Evolutionary conservation across 53 echinoderm and acorn worm genomes (phyloP).

Genomic region (Luidia sarsii): DNA sequence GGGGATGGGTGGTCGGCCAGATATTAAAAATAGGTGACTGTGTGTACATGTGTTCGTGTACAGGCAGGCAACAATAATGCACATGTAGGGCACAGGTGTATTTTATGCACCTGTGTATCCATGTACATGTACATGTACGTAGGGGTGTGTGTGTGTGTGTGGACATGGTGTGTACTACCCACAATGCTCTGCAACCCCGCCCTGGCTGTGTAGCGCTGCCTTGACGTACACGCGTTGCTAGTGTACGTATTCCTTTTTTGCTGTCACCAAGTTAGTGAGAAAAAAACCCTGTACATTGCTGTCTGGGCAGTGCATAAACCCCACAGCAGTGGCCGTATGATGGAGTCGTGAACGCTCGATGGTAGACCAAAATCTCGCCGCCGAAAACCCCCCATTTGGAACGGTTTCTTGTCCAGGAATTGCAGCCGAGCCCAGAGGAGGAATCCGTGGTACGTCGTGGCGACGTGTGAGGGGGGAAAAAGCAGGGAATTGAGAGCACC

Average conservation of each 20-base stretch:
- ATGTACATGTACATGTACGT: conserved; percentile 1
- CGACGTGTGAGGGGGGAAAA: conserved; percentile 51
- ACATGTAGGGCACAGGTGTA: neutral
- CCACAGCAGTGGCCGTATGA: conserved; percentile 23
- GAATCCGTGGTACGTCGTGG: conserved; percentile 49
- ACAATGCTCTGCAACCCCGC: conserved; percentile 21
- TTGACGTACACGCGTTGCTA: conserved; percentile 49
- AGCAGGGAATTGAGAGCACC: conserved; percentile 23
- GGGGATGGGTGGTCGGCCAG: neutral
- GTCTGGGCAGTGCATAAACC: neutral
- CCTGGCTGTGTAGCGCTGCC: conserved; percentile 25
- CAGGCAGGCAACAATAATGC: neutral
- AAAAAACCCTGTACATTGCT: neutral
- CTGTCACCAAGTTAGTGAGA: conserved; percentile 10
- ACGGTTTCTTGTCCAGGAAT: conserved; percentile 50
- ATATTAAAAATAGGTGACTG: neutral
- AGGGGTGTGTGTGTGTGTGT: neutral
- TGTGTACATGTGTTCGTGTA: neutral
- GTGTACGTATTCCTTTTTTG: conserved; percentile 28
- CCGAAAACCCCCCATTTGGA: conserved; percentile 35
- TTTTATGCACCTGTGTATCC: neutral
- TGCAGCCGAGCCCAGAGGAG: conserved; percentile 30
- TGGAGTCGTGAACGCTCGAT: conserved; percentile 22
- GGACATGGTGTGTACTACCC: neutral
- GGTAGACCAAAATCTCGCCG: conserved; percentile 9